Evolutionary conservation across 1,140 invertebrate genomes (phyloP).

Genomic region (Calliphora vicina): DNA sequence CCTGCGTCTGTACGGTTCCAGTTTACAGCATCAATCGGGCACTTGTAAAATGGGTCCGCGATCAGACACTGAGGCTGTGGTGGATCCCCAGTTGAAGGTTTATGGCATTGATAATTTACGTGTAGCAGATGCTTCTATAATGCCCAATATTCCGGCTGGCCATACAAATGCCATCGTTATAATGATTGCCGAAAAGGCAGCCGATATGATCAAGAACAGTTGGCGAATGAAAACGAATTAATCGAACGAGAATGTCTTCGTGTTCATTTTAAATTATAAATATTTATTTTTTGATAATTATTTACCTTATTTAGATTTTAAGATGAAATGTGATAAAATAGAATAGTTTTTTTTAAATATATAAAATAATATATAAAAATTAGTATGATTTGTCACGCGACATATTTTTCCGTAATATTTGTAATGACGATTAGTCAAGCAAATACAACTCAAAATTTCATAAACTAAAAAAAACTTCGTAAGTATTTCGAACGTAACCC

Average conservation of each 20-base stretch:
- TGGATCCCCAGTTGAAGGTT: constrained; percentile 76
- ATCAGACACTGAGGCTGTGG: constrained; percentile 74
- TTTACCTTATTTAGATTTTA: not conserved
- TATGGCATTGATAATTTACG: constrained; percentile 73
- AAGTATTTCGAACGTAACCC: too few relatives aligned
- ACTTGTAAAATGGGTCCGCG: constrained; percentile 82
- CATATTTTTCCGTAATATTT: too few relatives aligned
- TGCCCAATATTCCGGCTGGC: constrained; percentile 70
- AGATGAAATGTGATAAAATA: not conserved
- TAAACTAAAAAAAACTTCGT: too few relatives aligned
- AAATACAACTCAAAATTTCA: too few relatives aligned
- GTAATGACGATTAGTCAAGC: too few relatives aligned
- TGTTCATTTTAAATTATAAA: not conserved
- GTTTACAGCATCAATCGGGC: constrained; percentile 78
- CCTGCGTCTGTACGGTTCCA: constrained; percentile 72
- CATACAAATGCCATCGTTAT: constrained; percentile 71
- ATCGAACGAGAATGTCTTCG: not conserved
- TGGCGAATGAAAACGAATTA: constrained; percentile 54
- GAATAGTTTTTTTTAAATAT: not conserved
- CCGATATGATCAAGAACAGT: constrained; percentile 70
- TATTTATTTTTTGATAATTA: not conserved
- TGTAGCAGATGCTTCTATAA: constrained; percentile 79
- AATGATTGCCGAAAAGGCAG: constrained; percentile 73
- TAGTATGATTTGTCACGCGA: too few relatives aligned
- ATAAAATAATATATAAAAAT: too few relatives aligned